Evolutionary conservation across 1,140 invertebrate species (phyloP), one percentile per base, ranked within the genome.

Genomic region (Aphidius gifuensis): DNA sequence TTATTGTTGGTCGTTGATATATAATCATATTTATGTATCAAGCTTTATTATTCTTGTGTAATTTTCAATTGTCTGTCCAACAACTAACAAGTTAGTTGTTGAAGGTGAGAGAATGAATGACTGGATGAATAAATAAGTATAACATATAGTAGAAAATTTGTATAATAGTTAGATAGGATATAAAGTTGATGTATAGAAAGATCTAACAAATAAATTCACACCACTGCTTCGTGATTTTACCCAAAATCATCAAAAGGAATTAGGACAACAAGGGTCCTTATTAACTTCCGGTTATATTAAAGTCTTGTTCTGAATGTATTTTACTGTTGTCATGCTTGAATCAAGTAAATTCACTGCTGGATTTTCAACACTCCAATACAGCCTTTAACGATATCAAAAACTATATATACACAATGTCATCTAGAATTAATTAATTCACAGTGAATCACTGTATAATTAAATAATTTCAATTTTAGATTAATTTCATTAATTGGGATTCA

Each of bases 51-150:
- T 46, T 46, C 63, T 58, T 67, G 59, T 65, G 66, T 68, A 72
- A 74, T 72, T 72, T 64, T 63, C 66, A 70, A 72, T 74, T 74
- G 71, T 72, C 71, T 68, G 69, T 69, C 67, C 65, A 74, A 74
- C 72, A 71, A 65, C 66, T 72, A 74, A 74, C 71, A 71, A 74
- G 69, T 72, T 71, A 60, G 60, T 62, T 57, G 60, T 58, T 59
- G 47, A 51, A 58, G 49, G 49, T 58, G 51, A 21, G n/a, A 42
- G 11, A 43, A 5, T 23, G 47, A 11, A n/a, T 23, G 38, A 9
- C 47, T 11, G 6, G 9, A n/a, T 38, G 51, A 53, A 9, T 44
- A 42, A 56, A 32, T 50, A 40, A 11, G n/a, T n/a, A n/a, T n/a
- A n/a, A n/a, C n/a, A n/a, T n/a, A 55, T n/a, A 55, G 11, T 21